Percentiles rank a stretch among this genome's conserved stretches.
phyloP scores from a whole-genome alignment of 2,888 invertebrate species.

The Apoderus coryli region DNA sequence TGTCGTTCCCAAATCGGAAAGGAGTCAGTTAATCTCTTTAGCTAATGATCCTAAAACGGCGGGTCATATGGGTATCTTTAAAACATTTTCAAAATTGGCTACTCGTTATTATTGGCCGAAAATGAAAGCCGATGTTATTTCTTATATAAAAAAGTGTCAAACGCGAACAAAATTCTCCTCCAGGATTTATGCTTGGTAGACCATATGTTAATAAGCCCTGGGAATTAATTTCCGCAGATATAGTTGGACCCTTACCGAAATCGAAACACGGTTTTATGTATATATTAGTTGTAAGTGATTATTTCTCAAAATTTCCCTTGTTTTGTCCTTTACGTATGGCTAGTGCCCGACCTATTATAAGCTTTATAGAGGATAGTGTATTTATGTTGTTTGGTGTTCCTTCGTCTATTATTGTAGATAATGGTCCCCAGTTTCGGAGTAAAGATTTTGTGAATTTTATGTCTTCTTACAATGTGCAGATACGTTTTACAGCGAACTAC shows the following conservation, averaged over 20 bases:
- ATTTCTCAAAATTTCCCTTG: slow-evolving; percentile 16
- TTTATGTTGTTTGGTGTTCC: slow-evolving; percentile 21
- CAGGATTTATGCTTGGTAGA: slow-evolving; percentile 11
- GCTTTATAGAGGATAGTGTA: slow-evolving; percentile 16
- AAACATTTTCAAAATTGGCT: slow-evolving; percentile 11
- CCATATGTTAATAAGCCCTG: slow-evolving; percentile 10
- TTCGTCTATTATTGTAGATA: slow-evolving; percentile 17
- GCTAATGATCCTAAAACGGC: no score
- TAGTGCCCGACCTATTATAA: slow-evolving; percentile 11
- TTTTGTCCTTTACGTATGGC: slow-evolving; percentile 17
- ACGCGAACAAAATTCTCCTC: slow-evolving; percentile 9
- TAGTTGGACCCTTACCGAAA: slow-evolving; percentile 15
- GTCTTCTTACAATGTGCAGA: slow-evolving; percentile 11
- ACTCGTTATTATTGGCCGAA: slow-evolving; percentile 10
- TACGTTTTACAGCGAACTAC: slow-evolving; percentile 19
- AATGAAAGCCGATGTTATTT: slow-evolving; percentile 11
- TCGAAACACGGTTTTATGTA: slow-evolving; percentile 12
- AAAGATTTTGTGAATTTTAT: slow-evolving; percentile 11
- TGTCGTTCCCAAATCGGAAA: no score
- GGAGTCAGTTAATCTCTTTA: no score
- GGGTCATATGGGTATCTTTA: slow-evolving; percentile 12
- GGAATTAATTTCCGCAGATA: slow-evolving; percentile 14
- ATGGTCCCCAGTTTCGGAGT: slow-evolving; percentile 19
- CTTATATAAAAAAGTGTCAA: no score
- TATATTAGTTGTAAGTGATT: slow-evolving; percentile 16